Conservation (phyloP, 2,888 invertebrate species). For the Emesis russula region DNA sequence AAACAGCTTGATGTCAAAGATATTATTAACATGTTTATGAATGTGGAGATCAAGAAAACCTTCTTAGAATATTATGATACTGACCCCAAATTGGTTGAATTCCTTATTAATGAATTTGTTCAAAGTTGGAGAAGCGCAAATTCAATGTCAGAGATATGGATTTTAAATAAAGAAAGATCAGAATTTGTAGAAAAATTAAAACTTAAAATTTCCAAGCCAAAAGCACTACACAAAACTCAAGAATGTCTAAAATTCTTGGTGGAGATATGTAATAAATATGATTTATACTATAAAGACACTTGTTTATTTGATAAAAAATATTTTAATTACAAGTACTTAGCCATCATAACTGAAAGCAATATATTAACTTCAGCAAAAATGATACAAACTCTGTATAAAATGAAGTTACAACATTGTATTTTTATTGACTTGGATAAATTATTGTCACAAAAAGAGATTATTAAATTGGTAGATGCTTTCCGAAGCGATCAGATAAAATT, state of each 20-base stretch:
- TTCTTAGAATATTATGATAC: constrained; percentile 17
- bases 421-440: constrained; percentile 19
- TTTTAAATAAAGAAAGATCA: constrained; percentile 6
- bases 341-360: not conserved
- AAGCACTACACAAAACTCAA: not conserved
- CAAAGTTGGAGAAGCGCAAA: not conserved
- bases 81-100: constrained; percentile 12
- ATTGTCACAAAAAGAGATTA: constrained; percentile 3
- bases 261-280: not conserved
- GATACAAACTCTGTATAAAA: constrained; percentile 8
- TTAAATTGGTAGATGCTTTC: constrained; percentile 6
- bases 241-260: not conserved
- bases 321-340: not conserved
- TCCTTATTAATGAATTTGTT: constrained; percentile 8
- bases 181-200: not conserved
- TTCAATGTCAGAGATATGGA: not conserved
- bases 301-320: not conserved
- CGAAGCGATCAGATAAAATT: not conserved
- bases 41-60: not conserved
- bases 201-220: constrained; percentile 7
- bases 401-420: not conserved
- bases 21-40: not conserved
- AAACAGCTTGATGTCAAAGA: not conserved
- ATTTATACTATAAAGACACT: not conserved
- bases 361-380: not conserved